Percentiles rank a stretch among this genome's conserved stretches.
phyloP scores from a whole-genome alignment of 2,797 vertebrate species.

The Dermochelys coriacea region DNA sequence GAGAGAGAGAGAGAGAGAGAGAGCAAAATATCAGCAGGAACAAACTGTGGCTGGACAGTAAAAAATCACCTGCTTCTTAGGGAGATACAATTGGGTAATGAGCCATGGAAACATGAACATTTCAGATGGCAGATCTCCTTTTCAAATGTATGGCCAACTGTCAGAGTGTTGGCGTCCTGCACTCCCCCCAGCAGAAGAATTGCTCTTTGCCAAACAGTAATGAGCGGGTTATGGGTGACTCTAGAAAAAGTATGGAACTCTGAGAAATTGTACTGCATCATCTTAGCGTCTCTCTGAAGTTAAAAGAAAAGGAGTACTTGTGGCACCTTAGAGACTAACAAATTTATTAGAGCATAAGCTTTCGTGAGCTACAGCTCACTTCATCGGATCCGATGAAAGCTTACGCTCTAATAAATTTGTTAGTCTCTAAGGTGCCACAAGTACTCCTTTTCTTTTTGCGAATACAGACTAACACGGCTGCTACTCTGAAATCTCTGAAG shows the following conservation, averaged over 20 bases:
- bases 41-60: conserved; percentile 26
- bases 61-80: conserved; percentile 61
- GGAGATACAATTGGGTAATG: conserved; percentile 50
- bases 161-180: not conserved
- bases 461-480: too few species aligned
- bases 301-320: too few species aligned
- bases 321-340: too few species aligned
- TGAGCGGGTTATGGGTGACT: conserved; percentile 42
- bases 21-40: conserved; percentile 29
- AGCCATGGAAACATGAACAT: conserved; percentile 51
- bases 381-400: too few species aligned
- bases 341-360: too few species aligned
- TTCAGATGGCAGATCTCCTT: not conserved
- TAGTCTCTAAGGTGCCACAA: too few species aligned
- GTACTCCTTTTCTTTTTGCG: too few species aligned
- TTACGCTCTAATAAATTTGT: too few species aligned
- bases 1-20: not conserved
- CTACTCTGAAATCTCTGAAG: too few species aligned
- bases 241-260: conserved; percentile 29
- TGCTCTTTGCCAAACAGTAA: conserved; percentile 52
- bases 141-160: conserved; percentile 63
- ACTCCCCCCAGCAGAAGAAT: not conserved
- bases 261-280: conserved; percentile 17
- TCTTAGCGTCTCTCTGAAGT: conserved; percentile 56
- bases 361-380: too few species aligned